Conservation (phyloP, 53 echinoderm and acorn worm genomes). For the Temnopleurus reevesii region DNA sequence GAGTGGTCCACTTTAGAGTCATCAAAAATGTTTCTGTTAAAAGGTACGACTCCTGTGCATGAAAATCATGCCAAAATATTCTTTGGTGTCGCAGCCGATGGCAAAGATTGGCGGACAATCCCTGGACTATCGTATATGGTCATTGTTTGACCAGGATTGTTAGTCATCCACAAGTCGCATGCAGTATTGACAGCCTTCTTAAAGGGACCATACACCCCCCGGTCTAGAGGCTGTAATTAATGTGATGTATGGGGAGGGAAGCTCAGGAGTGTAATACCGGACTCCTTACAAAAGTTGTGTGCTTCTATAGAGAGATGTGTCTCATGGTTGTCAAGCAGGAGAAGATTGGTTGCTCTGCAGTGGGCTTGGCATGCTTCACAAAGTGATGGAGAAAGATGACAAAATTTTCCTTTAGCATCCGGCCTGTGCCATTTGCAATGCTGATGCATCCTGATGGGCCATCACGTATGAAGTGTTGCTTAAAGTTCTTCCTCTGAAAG, state of each 20-base stretch:
- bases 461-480: constrained; percentile 32
- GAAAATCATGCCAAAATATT: background rate
- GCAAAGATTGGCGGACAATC: background rate
- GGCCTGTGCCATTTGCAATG: constrained; percentile 63
- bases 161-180: background rate
- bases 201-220: background rate
- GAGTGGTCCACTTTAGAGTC: too few species aligned
- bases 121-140: background rate
- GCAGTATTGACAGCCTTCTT: background rate
- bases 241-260: background rate
- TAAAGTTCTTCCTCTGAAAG: constrained; percentile 4
- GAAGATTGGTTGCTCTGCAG: background rate
- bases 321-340: constrained; percentile 38
- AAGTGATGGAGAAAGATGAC: constrained; percentile 60
- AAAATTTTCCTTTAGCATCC: constrained; percentile 64
- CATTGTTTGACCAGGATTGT: background rate
- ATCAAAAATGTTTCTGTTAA: too few species aligned
- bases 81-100: background rate
- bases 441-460: constrained; percentile 63
- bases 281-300: constrained; percentile 27
- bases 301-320: constrained; percentile 31
- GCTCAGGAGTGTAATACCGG: background rate
- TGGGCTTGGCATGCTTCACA: constrained; percentile 28
- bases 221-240: background rate
- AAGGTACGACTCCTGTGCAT: background rate